Conservation (phyloP, 2,888 invertebrate species). For the Amiota communis region DNA sequence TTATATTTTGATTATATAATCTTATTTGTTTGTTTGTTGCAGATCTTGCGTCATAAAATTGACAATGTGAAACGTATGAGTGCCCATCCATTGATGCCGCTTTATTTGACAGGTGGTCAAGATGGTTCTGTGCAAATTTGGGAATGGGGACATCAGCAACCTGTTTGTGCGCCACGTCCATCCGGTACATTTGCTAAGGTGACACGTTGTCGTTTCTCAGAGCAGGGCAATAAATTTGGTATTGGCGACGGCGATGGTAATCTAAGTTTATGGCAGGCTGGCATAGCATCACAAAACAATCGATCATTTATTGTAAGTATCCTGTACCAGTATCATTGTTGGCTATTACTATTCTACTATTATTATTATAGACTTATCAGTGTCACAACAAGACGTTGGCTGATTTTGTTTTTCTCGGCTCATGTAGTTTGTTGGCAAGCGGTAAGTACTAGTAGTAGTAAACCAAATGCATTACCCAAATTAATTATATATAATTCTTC, state of each 20-base stretch:
- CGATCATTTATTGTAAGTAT: constrained; percentile 90
- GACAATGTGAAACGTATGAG: constrained; percentile 96
- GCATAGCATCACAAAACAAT: constrained; percentile 82
- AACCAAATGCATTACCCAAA: background rate
- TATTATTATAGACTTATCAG: constrained; percentile 84
- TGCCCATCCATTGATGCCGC: constrained; percentile 94
- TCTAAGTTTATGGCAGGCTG: constrained; percentile 95
- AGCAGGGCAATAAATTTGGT: constrained; percentile 98
- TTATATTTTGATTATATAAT: too few relatives aligned
- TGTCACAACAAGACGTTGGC: constrained; percentile 98
- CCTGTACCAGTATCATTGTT: background rate
- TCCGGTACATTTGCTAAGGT: constrained; percentile 96
- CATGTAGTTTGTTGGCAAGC: constrained; percentile 97
- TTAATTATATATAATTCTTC: background rate
- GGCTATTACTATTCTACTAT: background rate
- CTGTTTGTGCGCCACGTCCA: constrained; percentile 91
- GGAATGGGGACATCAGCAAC: constrained; percentile 98
- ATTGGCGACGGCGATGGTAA: constrained; percentile 98
- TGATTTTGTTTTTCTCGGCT: constrained; percentile 98
- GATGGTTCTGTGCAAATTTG: constrained; percentile 97
- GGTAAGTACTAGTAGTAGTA: constrained; percentile 75
- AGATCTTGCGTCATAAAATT: constrained; percentile 95
- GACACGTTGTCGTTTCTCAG: constrained; percentile 94
- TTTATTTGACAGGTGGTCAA: constrained; percentile 95
- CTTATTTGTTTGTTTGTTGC: constrained; percentile 26